Evolutionary conservation across 1,140 invertebrate species (phyloP).

Genomic region (Diprion similis): DNA sequence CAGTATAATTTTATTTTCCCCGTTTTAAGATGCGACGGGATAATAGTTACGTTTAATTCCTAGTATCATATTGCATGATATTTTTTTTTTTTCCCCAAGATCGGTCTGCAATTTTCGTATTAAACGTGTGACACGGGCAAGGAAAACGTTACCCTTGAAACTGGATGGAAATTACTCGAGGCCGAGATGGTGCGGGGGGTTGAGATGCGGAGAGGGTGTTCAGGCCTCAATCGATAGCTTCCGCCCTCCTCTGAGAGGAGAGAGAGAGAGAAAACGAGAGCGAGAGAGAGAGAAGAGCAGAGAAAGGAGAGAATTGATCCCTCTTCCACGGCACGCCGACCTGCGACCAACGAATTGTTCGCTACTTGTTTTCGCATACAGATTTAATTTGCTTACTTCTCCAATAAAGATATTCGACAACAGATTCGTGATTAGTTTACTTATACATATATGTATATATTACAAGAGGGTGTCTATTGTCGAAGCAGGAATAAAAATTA

Average conservation of each 20-base stretch:
- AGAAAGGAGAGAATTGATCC: neutral
- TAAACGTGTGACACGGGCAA: neutral
- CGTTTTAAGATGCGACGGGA: too few relatives aligned
- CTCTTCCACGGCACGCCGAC: neutral
- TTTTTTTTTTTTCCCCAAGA: neutral
- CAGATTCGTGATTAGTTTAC: too few relatives aligned
- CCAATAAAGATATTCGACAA: too few relatives aligned
- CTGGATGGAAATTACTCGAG: neutral
- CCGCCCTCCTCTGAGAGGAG: conserved; percentile 36
- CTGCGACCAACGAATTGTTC: neutral
- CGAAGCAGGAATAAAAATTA: too few relatives aligned
- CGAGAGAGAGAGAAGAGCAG: neutral
- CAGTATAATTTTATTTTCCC: too few relatives aligned
- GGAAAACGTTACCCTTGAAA: neutral
- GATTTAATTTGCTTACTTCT: neutral
- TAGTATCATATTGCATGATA: too few relatives aligned
- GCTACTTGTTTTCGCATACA: neutral
- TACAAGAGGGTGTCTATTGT: too few relatives aligned
- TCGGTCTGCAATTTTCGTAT: neutral
- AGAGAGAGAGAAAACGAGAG: too few relatives aligned
- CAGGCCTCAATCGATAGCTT: conserved; percentile 52
- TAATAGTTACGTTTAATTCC: too few relatives aligned
- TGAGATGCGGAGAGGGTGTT: conserved; percentile 29
- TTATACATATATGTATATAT: too few relatives aligned
- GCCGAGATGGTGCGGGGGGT: neutral